Conservation (phyloP, 2,797 vertebrate species). For the Cryptoprocta ferox region DNA sequence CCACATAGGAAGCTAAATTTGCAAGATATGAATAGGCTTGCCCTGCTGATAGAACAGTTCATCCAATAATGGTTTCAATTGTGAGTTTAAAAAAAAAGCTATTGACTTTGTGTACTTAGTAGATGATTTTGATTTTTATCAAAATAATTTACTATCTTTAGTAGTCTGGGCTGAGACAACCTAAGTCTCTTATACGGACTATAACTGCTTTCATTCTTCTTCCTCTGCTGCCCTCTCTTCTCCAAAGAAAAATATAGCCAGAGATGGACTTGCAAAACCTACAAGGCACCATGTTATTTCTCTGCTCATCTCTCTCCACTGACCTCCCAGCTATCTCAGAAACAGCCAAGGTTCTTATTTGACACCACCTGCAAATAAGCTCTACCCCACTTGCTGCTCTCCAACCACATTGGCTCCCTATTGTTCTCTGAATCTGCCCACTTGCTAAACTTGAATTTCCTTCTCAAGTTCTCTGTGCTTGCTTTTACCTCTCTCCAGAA, state of each 20-base stretch:
- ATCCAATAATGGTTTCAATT: neutral
- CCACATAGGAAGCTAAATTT: neutral
- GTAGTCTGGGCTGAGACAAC: neutral
- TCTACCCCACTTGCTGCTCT: neutral
- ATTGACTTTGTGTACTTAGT: neutral
- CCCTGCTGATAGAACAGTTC: neutral
- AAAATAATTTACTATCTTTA: neutral
- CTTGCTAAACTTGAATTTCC: neutral
- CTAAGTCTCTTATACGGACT: neutral
- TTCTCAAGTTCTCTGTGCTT: neutral
- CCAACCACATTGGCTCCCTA: neutral
- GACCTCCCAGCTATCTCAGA: neutral
- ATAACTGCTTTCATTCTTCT: neutral
- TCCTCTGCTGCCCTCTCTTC: neutral
- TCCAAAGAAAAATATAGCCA: neutral
- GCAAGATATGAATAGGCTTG: neutral
- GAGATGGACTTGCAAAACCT: neutral
- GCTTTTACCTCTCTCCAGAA: neutral
- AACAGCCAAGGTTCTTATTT: neutral
- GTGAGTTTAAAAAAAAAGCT: neutral
- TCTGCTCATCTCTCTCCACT: neutral
- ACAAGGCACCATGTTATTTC: neutral
- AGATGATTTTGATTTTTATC: neutral
- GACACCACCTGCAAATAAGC: neutral
- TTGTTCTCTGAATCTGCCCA: neutral